Evolutionary conservation across 2,888 invertebrate species (phyloP).

Genomic region (Pecten maximus): DNA sequence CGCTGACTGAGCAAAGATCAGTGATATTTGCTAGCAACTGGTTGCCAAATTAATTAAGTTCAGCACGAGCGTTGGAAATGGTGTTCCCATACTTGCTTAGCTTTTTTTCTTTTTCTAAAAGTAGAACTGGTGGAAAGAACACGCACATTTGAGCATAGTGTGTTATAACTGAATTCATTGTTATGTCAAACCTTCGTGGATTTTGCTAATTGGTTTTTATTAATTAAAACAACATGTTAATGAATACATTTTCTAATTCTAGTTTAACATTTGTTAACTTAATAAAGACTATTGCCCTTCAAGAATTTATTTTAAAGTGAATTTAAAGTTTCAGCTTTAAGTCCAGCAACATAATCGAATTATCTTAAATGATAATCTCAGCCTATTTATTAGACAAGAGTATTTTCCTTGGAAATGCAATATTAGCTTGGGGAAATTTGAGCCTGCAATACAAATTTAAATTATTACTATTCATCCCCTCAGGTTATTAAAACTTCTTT

Average conservation of each 20-base stretch:
- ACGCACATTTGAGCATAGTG: not conserved
- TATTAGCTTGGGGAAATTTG: too few species aligned
- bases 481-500: too few species aligned
- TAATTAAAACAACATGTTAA: not conserved
- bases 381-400: too few species aligned
- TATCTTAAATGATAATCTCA: too few species aligned
- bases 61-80: not conserved
- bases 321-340: too few species aligned
- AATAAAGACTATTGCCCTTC: not conserved
- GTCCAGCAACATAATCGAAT: too few species aligned
- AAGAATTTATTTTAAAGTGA: not conserved
- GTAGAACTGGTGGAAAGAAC: not conserved
- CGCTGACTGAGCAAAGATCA: not conserved
- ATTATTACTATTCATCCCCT: too few species aligned
- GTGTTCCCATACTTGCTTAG: not conserved
- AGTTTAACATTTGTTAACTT: too few species aligned
- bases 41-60: conserved; percentile 19
- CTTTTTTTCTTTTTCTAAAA: not conserved
- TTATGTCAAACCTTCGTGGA: not conserved
- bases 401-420: too few species aligned
- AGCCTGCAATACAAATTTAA: too few species aligned
- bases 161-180: not conserved
- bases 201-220: not conserved
- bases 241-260: not conserved
- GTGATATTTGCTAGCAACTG: not conserved